A percentile compares a stretch with the other conserved stretches of the same genome.
phyloP scores from a whole-genome alignment of 2,888 invertebrate species.

The Agrochola circellaris region DNA sequence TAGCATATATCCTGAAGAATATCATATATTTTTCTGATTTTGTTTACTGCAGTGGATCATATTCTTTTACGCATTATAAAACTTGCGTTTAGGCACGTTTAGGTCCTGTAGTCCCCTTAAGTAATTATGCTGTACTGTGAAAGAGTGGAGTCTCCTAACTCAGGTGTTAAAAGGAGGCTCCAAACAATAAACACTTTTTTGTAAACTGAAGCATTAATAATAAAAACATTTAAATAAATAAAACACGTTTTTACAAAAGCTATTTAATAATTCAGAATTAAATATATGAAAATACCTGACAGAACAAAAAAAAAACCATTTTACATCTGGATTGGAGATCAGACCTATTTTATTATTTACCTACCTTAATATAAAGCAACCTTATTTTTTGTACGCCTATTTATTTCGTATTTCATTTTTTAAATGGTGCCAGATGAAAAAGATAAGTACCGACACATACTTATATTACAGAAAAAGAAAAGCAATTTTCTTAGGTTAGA shows the following conservation, averaged over 20 bases:
- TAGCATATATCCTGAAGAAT: no score
- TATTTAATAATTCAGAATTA: background rate
- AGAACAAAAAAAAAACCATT: no score
- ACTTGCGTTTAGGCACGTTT: no score
- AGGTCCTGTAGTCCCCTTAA: no score
- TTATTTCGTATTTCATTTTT: background rate
- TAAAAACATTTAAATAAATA: background rate
- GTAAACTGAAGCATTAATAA: background rate
- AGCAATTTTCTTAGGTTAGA: background rate
- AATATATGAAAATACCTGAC: background rate
- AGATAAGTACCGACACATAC: background rate
- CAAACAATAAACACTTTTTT: background rate
- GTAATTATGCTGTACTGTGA: background rate
- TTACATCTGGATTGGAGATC: background rate
- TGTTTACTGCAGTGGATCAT: no score
- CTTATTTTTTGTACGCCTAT: background rate
- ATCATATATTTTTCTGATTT: no score
- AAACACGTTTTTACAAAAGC: background rate
- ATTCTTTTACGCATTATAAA: no score
- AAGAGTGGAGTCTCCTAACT: background rate
- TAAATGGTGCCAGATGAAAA: background rate
- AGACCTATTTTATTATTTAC: background rate
- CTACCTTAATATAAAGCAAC: background rate
- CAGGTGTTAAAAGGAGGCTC: background rate
- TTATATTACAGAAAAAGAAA: background rate